A percentile compares a stretch with the other conserved stretches of the same genome.
phyloP scores from a whole-genome alignment of 2,797 vertebrate genomes.

The Darevskia mixta region DNA sequence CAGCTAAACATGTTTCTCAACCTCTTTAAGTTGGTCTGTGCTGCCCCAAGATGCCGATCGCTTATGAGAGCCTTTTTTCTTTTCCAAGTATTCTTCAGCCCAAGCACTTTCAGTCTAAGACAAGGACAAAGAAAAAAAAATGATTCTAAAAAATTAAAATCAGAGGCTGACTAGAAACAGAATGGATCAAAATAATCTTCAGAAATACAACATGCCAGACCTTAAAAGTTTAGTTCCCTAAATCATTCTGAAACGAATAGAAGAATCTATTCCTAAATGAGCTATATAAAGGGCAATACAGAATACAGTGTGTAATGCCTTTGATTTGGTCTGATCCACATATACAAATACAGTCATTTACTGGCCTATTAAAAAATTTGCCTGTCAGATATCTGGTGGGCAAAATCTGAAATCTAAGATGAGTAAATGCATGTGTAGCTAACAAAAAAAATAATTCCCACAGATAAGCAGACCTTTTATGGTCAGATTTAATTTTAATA shows the following conservation, averaged over 20 bases:
- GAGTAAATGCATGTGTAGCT: too few species aligned
- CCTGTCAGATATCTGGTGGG: too few species aligned
- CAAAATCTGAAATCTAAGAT: too few species aligned
- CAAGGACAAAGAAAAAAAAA: slow-evolving; percentile 46
- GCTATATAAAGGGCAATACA: too few species aligned
- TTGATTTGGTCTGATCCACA: too few species aligned
- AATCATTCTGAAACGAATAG: neutral
- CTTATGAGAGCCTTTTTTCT: slow-evolving; percentile 96
- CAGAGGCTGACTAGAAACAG: neutral
- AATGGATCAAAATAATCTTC: neutral
- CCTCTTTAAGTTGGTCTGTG: slow-evolving; percentile 99
- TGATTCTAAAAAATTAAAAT: slow-evolving; percentile 23
- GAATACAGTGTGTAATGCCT: too few species aligned
- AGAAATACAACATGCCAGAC: neutral
- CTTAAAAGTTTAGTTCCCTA: neutral
- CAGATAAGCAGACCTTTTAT: too few species aligned
- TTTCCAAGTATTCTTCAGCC: slow-evolving; percentile 94
- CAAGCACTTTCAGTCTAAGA: slow-evolving; percentile 96
- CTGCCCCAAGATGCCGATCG: slow-evolving; percentile 98
- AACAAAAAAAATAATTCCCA: too few species aligned
- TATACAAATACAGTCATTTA: too few species aligned
- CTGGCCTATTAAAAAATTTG: too few species aligned
- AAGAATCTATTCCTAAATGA: too few species aligned
- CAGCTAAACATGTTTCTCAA: slow-evolving; percentile 72
- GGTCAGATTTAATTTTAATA: too few species aligned